Base-by-base conservation (phyloP, 2,113 vertebrate species). In the Camelus bactrianus region DNA sequence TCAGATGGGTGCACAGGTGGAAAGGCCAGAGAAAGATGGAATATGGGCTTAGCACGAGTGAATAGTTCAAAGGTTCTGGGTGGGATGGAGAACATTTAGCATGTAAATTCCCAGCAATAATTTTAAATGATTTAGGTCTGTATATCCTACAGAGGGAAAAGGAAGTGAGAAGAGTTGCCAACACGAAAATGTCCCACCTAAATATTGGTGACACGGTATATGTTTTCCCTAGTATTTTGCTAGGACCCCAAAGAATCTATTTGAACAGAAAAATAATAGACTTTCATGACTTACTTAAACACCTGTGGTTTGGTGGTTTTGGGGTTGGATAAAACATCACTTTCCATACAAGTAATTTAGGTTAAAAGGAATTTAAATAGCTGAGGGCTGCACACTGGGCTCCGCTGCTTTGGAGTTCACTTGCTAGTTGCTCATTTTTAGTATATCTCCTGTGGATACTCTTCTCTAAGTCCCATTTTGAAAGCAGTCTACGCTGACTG, bases 241-340 rank as follows among this genome's bases (percentile, higher is more conserved):
- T 77, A 67, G 48, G 48, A 84, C 76, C 48, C 65, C 48, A 81
- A 94, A 97, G 58, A 82, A 67, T 87, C 75, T 76, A 73, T 87
- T 88, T 83, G 76, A 93, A 75, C 70, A 93, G 60, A 93, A 94
- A 88, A 91, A 89, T 76, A 88, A 92, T 93, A 92, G 58, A 94
- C 89, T 15, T 90, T 90, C 70, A 84, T 60, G 54, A 93, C 65
- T 96, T 90, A 94, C 67, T 92, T 92, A 89, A 89, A 96, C 56
- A 92, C 35, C 70, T 87, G 93, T 94, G 96, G 88, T 90, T 95
- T 97, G 48, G 80, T 90, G 94, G 87, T 92, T 89, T 97, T 3
- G 56, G 17, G 28, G 19, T 65, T 94, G 81, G n/a, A 32, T 83
- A 65, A 86, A 90, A 65, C 88, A 54, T 94, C 24, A 28, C 58